Base-by-base conservation (phyloP, 2,888 invertebrate species). In the Hydropsyche betteni region DNA sequence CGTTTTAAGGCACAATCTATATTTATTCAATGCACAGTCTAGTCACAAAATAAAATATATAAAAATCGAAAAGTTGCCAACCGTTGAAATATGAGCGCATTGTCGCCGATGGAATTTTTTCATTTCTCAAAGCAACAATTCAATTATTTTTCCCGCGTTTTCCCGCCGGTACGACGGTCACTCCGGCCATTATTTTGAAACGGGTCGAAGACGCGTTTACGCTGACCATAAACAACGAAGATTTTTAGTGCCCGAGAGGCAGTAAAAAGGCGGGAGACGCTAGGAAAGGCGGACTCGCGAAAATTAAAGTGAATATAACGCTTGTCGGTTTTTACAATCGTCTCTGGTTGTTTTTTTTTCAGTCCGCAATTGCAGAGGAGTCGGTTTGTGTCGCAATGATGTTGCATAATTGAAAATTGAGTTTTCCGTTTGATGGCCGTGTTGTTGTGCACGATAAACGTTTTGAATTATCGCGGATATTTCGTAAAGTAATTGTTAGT, bases 141-240 rank as follows among this genome's bases (percentile, higher is more conserved):
- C 64, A 64, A 64, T 64, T 64, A 64, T 64, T 24, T 16, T 61
- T 61, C 24, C 7, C 5, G 61, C 61, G n/a, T 51, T 51, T 51
- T 12, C 1, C 24, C 16, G 61, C 5, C 61, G 61, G 36, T 4
- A n/a, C 64, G 44, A 34, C 64, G 36, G 64, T 64, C 36, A 58
- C 24, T 24, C 24, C 24, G 24, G 24, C 58, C 14, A 24, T 53
- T 53, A 53, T 53, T 53, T 53, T 53, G 53, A n/a, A 14, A 5
- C 53, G 24, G 24, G 16, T 24, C 24, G 58, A 24, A n/a, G 24
- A 58, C 58, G 24, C 24, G 14, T 58, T 44, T 44, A 44, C 44
- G 6, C 44, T 24, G 58, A 14, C 16, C 14, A 16, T 58, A 58
- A 58, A 24, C 24, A 58, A 58, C 58, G 8, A 58, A 58, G 16